Conservation (phyloP, 2,888 invertebrate genomes). For the Cabera pusaria region DNA sequence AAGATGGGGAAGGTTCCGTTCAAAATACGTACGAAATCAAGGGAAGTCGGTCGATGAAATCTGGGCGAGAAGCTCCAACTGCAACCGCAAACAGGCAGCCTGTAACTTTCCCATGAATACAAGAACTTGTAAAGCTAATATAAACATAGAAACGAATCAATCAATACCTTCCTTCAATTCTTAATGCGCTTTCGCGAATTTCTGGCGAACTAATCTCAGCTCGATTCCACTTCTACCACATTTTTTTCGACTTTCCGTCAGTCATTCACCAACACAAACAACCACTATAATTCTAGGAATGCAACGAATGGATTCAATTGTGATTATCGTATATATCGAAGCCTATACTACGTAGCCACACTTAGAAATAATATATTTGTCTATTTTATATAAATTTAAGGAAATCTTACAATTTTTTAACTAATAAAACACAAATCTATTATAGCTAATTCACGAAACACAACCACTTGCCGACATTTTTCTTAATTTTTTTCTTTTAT, state of each 20-base stretch:
- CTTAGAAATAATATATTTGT: neutral
- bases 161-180: slow-evolving; percentile 50
- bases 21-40: slow-evolving; percentile 46
- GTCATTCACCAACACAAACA: slow-evolving; percentile 71
- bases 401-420: slow-evolving; percentile 2
- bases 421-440: slow-evolving; percentile 29
- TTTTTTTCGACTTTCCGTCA: slow-evolving; percentile 63
- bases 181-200: slow-evolving; percentile 38
- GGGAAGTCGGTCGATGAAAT: slow-evolving; percentile 48
- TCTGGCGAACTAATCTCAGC: slow-evolving; percentile 39
- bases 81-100: slow-evolving; percentile 66
- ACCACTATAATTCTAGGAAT: slow-evolving; percentile 58
- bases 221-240: slow-evolving; percentile 65
- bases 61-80: slow-evolving; percentile 60
- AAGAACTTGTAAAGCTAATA: slow-evolving; percentile 14
- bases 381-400: slow-evolving; percentile 5
- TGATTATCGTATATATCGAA: slow-evolving; percentile 8
- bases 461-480: slow-evolving; percentile 72
- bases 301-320: slow-evolving; percentile 47
- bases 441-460: slow-evolving; percentile 56
- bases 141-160: slow-evolving; percentile 10
- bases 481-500: slow-evolving; percentile 28
- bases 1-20: slow-evolving; percentile 45
- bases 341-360: neutral
- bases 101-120: slow-evolving; percentile 56